phyloP scores from a whole-genome alignment of 2,113 vertebrate species.

The Zosterops borbonicus region DNA sequence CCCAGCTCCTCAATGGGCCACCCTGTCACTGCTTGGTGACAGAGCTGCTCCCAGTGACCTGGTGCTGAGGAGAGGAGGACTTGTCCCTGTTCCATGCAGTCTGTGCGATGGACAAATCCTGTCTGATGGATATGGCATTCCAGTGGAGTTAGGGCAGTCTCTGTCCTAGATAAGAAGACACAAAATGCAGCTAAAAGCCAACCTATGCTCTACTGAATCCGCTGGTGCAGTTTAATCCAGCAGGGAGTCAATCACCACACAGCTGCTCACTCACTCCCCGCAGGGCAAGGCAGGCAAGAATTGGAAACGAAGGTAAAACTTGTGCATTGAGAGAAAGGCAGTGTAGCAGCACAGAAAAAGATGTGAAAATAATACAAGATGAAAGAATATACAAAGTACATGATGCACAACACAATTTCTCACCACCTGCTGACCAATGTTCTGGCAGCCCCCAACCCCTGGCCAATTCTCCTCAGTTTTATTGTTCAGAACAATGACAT shows the following conservation, averaged over 20 bases:
- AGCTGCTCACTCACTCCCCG: background rate
- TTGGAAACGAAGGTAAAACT: background rate
- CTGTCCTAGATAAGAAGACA: background rate
- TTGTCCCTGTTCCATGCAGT: background rate
- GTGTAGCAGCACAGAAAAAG: background rate
- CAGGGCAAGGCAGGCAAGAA: background rate
- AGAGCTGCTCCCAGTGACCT: background rate
- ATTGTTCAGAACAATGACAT: background rate
- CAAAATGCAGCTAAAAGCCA: background rate
- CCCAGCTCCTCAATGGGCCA: background rate
- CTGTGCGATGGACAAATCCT: accelerated
- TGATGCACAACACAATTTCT: background rate
- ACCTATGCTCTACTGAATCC: background rate
- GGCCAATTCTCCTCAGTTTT: background rate
- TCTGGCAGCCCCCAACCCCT: background rate
- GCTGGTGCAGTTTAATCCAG: background rate
- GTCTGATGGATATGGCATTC: background rate
- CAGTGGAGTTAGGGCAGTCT: background rate
- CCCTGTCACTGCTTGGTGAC: no score
- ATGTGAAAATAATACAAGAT: background rate
- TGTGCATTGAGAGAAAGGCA: background rate
- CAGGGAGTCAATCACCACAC: background rate
- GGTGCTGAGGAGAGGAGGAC: background rate
- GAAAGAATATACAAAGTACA: background rate
- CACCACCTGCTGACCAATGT: no score